Conservation (phyloP, 2,113 vertebrate species). For the Pseudorectes ferrugineus region DNA sequence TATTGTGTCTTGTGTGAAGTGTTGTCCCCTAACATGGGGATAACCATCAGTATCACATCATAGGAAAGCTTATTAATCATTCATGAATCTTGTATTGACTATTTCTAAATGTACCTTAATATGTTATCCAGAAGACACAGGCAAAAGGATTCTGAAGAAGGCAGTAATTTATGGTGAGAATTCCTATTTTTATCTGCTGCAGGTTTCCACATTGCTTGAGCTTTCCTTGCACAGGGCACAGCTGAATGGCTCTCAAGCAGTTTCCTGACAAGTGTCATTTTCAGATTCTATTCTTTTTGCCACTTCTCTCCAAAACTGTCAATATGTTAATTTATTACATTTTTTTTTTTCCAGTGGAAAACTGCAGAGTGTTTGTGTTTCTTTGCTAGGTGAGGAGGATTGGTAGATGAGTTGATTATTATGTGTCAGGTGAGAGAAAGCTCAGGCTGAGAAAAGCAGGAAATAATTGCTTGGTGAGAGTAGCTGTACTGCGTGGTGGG, state of each 20-base stretch:
- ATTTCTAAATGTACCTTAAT: not conserved
- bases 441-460: not conserved
- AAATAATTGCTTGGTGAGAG: not conserved
- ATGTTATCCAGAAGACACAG: not conserved
- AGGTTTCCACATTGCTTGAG: not conserved
- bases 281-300: not conserved
- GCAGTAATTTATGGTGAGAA: not conserved
- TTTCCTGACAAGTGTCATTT: not conserved
- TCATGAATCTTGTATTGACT: not conserved
- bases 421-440: not conserved
- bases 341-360: not conserved
- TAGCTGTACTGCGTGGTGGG: not conserved
- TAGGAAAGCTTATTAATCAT: not conserved
- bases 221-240: not conserved
- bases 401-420: not conserved
- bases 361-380: not conserved
- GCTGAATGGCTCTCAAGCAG: not conserved
- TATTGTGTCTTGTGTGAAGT: not conserved
- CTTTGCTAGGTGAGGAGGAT: not conserved
- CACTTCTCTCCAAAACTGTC: not conserved
- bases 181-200: not conserved
- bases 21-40: not conserved
- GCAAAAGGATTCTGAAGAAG: not conserved
- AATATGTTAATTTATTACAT: not conserved
- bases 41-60: not conserved